Percentiles rank a stretch among this genome's conserved stretches.
Conservation (phyloP, 2,888 invertebrate species). For the Acrobeloides nanus region DNA sequence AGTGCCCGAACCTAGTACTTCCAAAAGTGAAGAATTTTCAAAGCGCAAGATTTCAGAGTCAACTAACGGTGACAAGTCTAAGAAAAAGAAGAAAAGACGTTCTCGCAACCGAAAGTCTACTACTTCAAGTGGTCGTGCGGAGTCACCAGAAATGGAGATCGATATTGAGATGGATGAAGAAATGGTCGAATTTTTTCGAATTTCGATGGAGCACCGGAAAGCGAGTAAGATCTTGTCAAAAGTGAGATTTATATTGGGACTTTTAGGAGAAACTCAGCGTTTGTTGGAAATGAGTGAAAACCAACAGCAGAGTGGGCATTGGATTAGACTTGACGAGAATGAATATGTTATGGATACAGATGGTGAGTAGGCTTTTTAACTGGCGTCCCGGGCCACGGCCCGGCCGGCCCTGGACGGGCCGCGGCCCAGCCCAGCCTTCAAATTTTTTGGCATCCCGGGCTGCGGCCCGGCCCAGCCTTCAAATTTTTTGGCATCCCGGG, state of each 20-base stretch:
- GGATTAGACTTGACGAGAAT: slow-evolving; percentile 9
- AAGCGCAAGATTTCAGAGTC: no score
- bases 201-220: slow-evolving; percentile 18
- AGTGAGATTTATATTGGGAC: no score
- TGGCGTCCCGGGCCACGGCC: background rate
- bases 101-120: no score
- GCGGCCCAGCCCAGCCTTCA: background rate
- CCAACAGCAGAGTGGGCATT: slow-evolving; percentile 6
- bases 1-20: no score
- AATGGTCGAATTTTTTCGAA: slow-evolving; percentile 17
- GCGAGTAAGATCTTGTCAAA: slow-evolving; percentile 21
- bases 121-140: slow-evolving; percentile 3
- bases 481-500: no score
- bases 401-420: background rate
- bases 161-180: slow-evolving; percentile 17
- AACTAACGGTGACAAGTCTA: no score
- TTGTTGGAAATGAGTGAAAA: slow-evolving; percentile 5
- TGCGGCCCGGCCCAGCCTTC: slow-evolving; percentile 1
- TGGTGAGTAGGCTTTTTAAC: slow-evolving; percentile 5
- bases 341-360: slow-evolving; percentile 21
- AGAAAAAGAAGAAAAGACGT: no score
- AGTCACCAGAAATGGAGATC: slow-evolving; percentile 15
- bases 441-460: background rate
- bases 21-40: no score
- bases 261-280: slow-evolving; percentile 19